Conservation (phyloP, 2,113 vertebrate genomes). For the Lepus europaeus region DNA sequence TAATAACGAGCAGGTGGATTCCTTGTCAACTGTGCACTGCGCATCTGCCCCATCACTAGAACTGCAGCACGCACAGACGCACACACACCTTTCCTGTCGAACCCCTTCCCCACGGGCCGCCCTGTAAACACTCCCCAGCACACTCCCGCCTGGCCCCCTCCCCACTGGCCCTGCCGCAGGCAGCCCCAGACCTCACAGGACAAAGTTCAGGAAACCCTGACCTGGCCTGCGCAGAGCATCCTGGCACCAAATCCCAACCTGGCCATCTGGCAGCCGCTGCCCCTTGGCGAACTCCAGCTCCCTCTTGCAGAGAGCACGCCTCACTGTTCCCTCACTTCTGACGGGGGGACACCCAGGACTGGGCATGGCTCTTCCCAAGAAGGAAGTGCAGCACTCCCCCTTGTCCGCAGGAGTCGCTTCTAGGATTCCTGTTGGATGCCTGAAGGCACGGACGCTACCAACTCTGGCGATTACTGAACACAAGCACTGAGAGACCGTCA, state of each 20-base stretch:
- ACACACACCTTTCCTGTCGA: accelerated
- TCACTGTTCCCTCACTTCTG: neutral
- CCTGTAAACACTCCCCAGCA: neutral
- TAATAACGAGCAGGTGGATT: neutral
- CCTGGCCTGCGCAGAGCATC: neutral
- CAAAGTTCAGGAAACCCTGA: neutral
- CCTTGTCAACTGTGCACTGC: neutral
- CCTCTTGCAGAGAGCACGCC: neutral
- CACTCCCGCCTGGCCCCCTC: neutral
- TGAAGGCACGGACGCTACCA: neutral
- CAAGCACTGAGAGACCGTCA: neutral
- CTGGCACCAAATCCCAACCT: neutral
- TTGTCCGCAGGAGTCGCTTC: neutral
- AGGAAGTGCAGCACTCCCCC: neutral
- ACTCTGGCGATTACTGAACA: too few relatives aligned
- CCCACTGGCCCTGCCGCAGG: neutral
- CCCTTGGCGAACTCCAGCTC: neutral
- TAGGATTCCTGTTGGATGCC: neutral
- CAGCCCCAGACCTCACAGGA: neutral
- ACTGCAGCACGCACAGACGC: accelerated
- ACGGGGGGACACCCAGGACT: neutral
- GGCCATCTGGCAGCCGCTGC: neutral
- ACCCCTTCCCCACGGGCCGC: too few relatives aligned
- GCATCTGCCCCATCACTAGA: neutral
- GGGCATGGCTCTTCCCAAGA: neutral